Conservation (phyloP, 2,113 vertebrate genomes). For the Galeopterus variegatus region DNA sequence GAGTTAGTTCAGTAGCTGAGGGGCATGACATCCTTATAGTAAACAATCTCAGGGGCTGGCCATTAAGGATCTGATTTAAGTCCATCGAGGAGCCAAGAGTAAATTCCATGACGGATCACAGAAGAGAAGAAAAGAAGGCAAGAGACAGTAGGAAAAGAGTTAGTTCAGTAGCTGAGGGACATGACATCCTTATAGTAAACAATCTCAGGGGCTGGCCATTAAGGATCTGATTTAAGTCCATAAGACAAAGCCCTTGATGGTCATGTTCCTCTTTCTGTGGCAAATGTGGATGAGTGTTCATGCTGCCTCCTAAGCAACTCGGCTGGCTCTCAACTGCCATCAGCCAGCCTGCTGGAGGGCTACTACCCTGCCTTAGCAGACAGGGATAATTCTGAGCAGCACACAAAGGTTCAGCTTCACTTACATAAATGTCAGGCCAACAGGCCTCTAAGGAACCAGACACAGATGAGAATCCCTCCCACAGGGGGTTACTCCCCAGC, state of each 20-base stretch:
- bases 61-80: background rate
- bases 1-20: background rate
- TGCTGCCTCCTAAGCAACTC: background rate
- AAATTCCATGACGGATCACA: background rate
- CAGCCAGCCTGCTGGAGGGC: background rate
- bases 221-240: background rate
- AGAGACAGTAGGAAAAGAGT: background rate
- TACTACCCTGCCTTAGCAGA: background rate
- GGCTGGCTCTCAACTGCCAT: background rate
- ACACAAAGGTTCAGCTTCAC: background rate
- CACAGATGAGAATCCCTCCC: background rate
- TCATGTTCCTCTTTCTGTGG: constrained; percentile 28
- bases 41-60: background rate
- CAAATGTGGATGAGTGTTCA: background rate
- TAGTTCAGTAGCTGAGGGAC: background rate
- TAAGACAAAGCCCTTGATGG: background rate
- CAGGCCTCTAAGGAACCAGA: background rate
- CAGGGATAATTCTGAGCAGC: background rate
- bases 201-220: background rate
- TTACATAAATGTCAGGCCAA: background rate
- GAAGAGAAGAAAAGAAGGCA: background rate
- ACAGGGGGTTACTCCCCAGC: constrained; percentile 2
- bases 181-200: background rate
- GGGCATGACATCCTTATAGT: background rate
- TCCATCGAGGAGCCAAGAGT: background rate